Conservation (phyloP, 2,797 vertebrate species). For the Scyliorhinus canicula region DNA sequence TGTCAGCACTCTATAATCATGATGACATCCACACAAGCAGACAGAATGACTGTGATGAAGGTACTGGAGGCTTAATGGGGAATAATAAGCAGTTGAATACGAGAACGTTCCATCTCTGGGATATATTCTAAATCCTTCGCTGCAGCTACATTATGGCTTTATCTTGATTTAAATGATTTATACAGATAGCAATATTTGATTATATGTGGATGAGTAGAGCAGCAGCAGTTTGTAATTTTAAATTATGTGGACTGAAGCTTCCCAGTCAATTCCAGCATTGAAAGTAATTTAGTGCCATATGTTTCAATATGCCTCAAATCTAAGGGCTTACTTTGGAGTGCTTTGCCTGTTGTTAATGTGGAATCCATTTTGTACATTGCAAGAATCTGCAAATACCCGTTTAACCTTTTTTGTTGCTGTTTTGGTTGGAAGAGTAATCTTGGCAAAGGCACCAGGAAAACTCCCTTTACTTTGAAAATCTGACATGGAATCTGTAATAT, state of each 20-base stretch:
- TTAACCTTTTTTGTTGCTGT: background rate
- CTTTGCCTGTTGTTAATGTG: background rate
- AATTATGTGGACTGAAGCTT: background rate
- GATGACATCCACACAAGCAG: background rate
- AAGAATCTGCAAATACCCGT: background rate
- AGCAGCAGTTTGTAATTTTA: background rate
- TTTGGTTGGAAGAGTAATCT: background rate
- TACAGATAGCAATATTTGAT: constrained; percentile 1
- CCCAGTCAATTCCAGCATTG: background rate
- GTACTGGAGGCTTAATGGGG: constrained; percentile 19
- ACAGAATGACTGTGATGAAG: constrained; percentile 15
- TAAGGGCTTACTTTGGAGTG: background rate
- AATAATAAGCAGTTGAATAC: constrained; percentile 24
- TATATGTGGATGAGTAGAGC: background rate
- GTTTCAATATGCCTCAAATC: background rate
- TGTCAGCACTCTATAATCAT: constrained; percentile 21
- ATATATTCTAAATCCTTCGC: constrained; percentile 25
- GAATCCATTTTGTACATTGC: background rate
- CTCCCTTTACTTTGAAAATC: background rate
- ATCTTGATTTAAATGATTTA: constrained; percentile 30
- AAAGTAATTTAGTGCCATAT: background rate
- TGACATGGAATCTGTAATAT: background rate
- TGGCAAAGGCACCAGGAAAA: background rate
- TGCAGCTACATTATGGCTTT: background rate
- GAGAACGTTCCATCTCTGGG: background rate